Evolutionary conservation across 1,140 invertebrate species (phyloP), one percentile per base, ranked within the genome.

Genomic region (Protaetia brevitarsis): DNA sequence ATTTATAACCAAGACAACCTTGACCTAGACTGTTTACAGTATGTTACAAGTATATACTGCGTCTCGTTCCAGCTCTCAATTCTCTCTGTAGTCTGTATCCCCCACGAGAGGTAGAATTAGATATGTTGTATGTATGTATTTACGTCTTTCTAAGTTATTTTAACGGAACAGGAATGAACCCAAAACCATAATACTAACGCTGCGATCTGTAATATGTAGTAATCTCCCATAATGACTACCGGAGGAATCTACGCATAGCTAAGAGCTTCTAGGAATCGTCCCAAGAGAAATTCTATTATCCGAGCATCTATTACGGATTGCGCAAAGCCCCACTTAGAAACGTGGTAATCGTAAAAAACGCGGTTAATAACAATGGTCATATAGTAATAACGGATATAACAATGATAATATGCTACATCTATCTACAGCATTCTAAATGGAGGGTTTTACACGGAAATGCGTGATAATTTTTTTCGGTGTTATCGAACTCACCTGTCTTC

Each of bases 401-500:
- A n/a, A n/a, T n/a, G n/a, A n/a, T n/a, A n/a, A n/a, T n/a, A n/a
- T n/a, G n/a, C n/a, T n/a, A n/a, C n/a, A n/a, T n/a, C n/a, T n/a
- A n/a, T n/a, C n/a, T n/a, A n/a, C n/a, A n/a, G n/a, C n/a, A n/a
- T n/a, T n/a, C n/a, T n/a, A n/a, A n/a, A n/a, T n/a, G n/a, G n/a
- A n/a, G n/a, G n/a, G n/a, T n/a, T n/a, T n/a, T n/a, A n/a, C n/a
- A n/a, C n/a, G n/a, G n/a, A 34, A 34, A 34, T 6, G 10, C 13
- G 23, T 16, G 13, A 62, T 19, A 61, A 29, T n/a, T n/a, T n/a
- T n/a, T n/a, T n/a, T n/a, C n/a, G n/a, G 26, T 11, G 23, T 58
- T 21, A 28, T n/a, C 23, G 61, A 30, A 69, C 84, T 85, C 75
- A 91, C 89, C 88, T 89, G 79, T 88, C 90, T 83, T 92, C 88